Evolutionary conservation across 2,113 vertebrate species (phyloP).

Genomic region (Tylochromis polylepis): DNA sequence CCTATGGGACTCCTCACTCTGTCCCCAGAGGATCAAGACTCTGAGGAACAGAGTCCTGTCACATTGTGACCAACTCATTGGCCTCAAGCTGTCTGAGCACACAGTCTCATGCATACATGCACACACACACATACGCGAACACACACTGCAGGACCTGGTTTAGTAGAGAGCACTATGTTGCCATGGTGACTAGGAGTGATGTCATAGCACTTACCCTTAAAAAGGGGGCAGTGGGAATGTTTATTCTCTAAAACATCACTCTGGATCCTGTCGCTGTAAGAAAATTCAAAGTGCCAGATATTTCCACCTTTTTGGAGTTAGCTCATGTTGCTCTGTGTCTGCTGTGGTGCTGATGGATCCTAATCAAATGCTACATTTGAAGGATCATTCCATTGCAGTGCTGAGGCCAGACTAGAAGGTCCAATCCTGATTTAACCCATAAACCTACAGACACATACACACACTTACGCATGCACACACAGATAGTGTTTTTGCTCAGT

Average conservation of each 20-base stretch:
- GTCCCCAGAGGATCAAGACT: conserved; percentile 31
- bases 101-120: conserved; percentile 22
- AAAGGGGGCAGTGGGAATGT: conserved; percentile 41
- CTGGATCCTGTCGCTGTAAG: background rate
- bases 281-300: conserved; percentile 31
- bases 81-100: conserved; percentile 47
- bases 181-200: conserved; percentile 59
- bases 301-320: conserved; percentile 14
- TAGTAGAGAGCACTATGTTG: conserved; percentile 43
- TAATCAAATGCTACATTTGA: background rate
- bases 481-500: background rate
- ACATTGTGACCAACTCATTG: conserved; percentile 45
- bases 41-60: conserved; percentile 46
- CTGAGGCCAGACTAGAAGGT: background rate
- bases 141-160: conserved; percentile 33
- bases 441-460: background rate
- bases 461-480: background rate
- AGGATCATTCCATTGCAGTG: background rate
- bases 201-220: conserved; percentile 47
- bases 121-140: conserved; percentile 3
- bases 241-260: conserved; percentile 35
- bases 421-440: background rate
- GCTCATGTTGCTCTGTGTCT: background rate
- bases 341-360: background rate
- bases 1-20: background rate